phyloP scores from a whole-genome alignment of 2,797 vertebrate genomes.

The Centropyge bicolor region DNA sequence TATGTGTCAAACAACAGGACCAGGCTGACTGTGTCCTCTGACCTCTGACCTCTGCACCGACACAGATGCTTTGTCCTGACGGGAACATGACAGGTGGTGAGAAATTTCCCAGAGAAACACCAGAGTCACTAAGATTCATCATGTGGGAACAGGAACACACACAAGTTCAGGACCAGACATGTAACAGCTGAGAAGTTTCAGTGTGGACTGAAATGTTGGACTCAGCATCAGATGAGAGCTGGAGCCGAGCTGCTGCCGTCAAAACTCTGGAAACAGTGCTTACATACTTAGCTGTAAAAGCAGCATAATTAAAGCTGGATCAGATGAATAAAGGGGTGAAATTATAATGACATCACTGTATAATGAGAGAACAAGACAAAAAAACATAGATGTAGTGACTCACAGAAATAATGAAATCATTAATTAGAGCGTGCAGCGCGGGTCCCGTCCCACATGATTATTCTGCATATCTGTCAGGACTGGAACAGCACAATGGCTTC shows the following conservation, averaged over 20 bases:
- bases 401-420: slow-evolving; percentile 61
- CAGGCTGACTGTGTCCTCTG: too few species aligned
- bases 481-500: slow-evolving; percentile 33
- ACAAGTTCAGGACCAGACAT: too few species aligned
- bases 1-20: too few species aligned
- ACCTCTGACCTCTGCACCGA: too few species aligned
- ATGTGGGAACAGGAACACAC: too few species aligned
- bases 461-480: slow-evolving; percentile 52
- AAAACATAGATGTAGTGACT: slow-evolving; percentile 46
- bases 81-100: too few species aligned
- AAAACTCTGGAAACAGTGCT: background rate
- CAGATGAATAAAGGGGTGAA: slow-evolving; percentile 46
- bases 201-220: background rate
- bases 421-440: slow-evolving; percentile 60
- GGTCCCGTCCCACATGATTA: slow-evolving; percentile 34
- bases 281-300: slow-evolving; percentile 25
- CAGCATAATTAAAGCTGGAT: slow-evolving; percentile 5
- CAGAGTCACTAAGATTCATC: too few species aligned
- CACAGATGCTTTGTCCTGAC: too few species aligned
- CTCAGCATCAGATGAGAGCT: too few species aligned
- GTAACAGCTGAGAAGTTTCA: too few species aligned
- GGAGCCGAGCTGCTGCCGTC: background rate
- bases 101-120: too few species aligned
- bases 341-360: slow-evolving; percentile 56
- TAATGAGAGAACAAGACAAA: slow-evolving; percentile 57